Conservation (phyloP, 2,888 invertebrate genomes). For the Schrankia costaestrigalis region DNA sequence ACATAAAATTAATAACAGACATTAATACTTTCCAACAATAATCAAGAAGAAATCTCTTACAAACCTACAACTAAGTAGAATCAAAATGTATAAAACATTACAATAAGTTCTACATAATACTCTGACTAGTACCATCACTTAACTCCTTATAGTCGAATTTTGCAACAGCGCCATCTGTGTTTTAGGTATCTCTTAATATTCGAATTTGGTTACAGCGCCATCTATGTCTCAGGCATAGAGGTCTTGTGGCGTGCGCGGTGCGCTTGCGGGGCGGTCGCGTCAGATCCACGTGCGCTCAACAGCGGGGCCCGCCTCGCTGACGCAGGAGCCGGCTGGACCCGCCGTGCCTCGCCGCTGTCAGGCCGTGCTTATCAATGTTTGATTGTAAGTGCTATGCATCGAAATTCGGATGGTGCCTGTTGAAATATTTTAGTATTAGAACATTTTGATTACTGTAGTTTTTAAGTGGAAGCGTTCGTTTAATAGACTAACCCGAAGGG, state of each 20-base stretch:
- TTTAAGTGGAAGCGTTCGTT: background rate
- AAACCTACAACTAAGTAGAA: too few species aligned
- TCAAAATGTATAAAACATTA: too few species aligned
- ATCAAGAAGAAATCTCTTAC: too few species aligned
- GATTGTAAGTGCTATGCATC: slow-evolving; percentile 76
- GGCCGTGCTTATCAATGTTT: slow-evolving; percentile 61
- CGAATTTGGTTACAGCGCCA: too few species aligned
- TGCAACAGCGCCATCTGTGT: too few species aligned
- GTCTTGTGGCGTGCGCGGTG: slow-evolving; percentile 62
- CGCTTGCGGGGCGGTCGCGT: slow-evolving; percentile 35
- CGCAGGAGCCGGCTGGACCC: slow-evolving; percentile 42
- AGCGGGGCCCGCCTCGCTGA: slow-evolving; percentile 25
- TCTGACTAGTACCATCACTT: too few species aligned
- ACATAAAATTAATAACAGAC: too few species aligned
- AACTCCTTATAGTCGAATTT: too few species aligned
- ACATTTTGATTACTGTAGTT: background rate
- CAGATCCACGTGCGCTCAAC: slow-evolving; percentile 35
- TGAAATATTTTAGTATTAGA: slow-evolving; percentile 12
- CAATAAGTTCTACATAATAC: too few species aligned
- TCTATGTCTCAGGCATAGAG: slow-evolving; percentile 66
- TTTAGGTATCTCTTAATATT: too few species aligned
- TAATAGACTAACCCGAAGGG: slow-evolving; percentile 14
- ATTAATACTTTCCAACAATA: too few species aligned
- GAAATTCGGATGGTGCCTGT: slow-evolving; percentile 74
- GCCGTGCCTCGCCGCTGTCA: slow-evolving; percentile 61